Evolutionary conservation across 2,797 vertebrate species (phyloP), one percentile per base, ranked within the genome.

Genomic region (Valencia hispanica): DNA sequence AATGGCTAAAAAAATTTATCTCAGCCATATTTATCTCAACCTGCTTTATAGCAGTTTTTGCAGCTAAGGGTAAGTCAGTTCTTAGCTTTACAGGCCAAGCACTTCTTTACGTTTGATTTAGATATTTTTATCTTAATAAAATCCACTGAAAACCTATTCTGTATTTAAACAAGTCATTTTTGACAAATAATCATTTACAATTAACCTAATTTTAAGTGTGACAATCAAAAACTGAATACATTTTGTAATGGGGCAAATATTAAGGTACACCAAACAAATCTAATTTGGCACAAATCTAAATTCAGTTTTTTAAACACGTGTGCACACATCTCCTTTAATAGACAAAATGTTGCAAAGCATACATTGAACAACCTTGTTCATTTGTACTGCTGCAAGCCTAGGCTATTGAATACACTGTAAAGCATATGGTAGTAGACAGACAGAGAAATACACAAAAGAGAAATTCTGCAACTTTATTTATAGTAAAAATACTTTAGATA

Each of bases 401-500:
- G 32, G 9, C 8, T 36, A 36, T 32, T 36, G 10, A 36, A 36
- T 27, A 63, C 59, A 32, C 17, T 8, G 11, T 41, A 43, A 68
- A 68, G 7, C 65, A 15, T n/a, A 43, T 2, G 14, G n/a, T n/a
- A 55, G 53, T 27, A 12, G 3, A 55, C 12, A 68, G 11, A 68
- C 6, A 66, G 10, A 32, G 2, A 47, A 39, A 65, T n/a, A 77
- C 55, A 75, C 68, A 74, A 11, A 63, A 74, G 25, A 77, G 41
- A 73, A 72, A 82, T 86, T 88, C 92, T 91, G 79, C 79, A 63
- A 77, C 84, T 93, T 91, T 93, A 94, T 95, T 96, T 93, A 94
- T 95, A 94, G 93, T 93, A 96, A 96, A 96, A 96, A 96, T 96
- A 96, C 94, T 95, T 96, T 94, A 87, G 92, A 93, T 95, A 94